Base-by-base conservation (phyloP, 2,888 invertebrate species). In the Camptogramma bilineatum region DNA sequence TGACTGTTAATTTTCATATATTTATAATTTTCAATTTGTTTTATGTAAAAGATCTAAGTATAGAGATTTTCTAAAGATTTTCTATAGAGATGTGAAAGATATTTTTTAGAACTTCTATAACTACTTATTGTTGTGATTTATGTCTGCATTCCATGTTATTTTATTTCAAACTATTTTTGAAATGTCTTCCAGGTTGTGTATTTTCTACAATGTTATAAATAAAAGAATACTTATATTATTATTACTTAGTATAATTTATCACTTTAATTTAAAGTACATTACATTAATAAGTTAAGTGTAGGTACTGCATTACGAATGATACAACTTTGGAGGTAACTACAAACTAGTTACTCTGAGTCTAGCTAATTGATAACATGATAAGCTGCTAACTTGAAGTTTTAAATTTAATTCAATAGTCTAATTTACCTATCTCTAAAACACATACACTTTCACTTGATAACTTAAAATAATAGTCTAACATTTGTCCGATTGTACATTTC, bases 401-500 rank as follows among this genome's bases (percentile, higher is more conserved):
- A 57, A 52, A 21, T 7, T 4, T 28, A 28, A 28, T 51, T 0
- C 28, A 42, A 58, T 58, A 50, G 21, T 39, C 19, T 57, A 62
- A 48, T 19, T 51, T 47, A 51, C 48, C 28, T 53, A 58, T 31
- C 31, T 46, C 51, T 21, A 60, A n/a, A 13, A 67, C 54, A 66
- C 59, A 62, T 52, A 57, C 70, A 69, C 63, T 62, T 70, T 50
- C 68, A 72, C 70, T 66, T 66, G 4, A 62, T 69, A 64, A 66
- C n/a, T 55, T 47, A 62, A 18, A 54, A n/a, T 62, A 60, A 7
- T 17, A 47, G 47, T 46, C n/a, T 54, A 42, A 55, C 9, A 55
- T 58, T 72, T 73, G 73, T 76, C 76, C 71, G 64, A 75, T 74
- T 72, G 70, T 73, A 71, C 71, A 68, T 53, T 57, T 34, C 34